These are phyloP conservation scores for Eristalis intricaria DNA, from an alignment of 2,888 invertebrate genomes.

Conservation along the genomic window DNA sequence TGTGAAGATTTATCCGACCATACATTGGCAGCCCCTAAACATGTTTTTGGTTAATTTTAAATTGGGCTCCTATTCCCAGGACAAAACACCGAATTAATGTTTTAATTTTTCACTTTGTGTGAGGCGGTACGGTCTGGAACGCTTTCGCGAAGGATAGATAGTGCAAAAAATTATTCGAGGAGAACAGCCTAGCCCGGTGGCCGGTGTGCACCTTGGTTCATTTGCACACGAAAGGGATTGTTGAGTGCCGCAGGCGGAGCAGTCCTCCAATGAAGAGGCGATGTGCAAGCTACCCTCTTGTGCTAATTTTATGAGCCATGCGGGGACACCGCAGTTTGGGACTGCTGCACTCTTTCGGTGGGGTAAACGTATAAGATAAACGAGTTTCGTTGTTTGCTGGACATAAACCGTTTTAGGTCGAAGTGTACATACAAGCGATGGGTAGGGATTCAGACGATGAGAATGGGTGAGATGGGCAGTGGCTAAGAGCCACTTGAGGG, in stretches of 20 bases:
- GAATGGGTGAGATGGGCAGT: conserved; percentile 27
- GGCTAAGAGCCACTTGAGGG: conserved; percentile 49
- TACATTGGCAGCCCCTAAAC: conserved; percentile 79
- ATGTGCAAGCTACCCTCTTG: conserved; percentile 57
- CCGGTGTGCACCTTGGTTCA: conserved; percentile 60
- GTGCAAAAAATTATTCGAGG: conserved; percentile 27
- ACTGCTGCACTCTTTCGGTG: conserved; percentile 56
- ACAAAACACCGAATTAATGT: conserved; percentile 80
- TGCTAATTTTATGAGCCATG: conserved; percentile 68
- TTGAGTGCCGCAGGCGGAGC: conserved; percentile 38
- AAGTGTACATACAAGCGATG: conserved; percentile 57
- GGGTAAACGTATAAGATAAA: conserved; percentile 68
- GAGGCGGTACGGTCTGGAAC: conserved; percentile 14
- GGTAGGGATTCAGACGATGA: conserved; percentile 16
- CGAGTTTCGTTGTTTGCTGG: conserved; percentile 71
- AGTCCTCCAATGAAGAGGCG: conserved; percentile 49
- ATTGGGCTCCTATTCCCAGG: conserved; percentile 77
- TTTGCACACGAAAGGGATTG: conserved; percentile 67
- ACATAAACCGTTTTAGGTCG: conserved; percentile 71
- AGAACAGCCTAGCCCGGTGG: conserved; percentile 30
- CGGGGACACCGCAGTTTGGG: conserved; percentile 62
- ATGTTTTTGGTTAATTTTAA: conserved; percentile 80
- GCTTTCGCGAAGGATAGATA: conserved; percentile 16
- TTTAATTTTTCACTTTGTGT: conserved; percentile 71
- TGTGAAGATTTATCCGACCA: conserved; percentile 72